Evolutionary conservation across 2,797 vertebrate genomes (phyloP).

Genomic region (Gymnothorax reevesii): DNA sequence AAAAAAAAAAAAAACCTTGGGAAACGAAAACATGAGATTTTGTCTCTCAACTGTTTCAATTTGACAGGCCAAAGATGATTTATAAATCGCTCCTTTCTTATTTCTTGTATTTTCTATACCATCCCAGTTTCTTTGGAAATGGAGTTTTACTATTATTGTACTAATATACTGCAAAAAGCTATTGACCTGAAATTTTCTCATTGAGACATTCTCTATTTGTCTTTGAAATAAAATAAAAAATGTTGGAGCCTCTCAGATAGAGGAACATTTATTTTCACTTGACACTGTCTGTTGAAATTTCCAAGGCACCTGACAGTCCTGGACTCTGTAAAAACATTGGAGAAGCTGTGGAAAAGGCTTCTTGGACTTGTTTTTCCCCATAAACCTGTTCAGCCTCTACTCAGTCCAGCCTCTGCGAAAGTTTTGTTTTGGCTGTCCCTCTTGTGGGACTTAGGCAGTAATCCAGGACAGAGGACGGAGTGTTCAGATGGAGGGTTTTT

Average conservation of each 20-base stretch:
- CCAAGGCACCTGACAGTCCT: background rate
- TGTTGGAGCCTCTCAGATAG: background rate
- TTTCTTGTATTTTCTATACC: no score
- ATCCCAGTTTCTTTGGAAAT: no score
- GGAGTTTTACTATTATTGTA: background rate
- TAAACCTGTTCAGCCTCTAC: background rate
- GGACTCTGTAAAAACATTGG: background rate
- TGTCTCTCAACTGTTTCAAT: no score
- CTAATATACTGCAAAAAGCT: background rate
- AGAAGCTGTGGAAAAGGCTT: background rate
- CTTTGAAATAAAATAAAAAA: background rate
- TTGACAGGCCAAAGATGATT: no score
- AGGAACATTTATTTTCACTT: background rate
- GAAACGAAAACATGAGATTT: no score
- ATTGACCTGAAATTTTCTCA: background rate
- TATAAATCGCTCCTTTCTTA: no score
- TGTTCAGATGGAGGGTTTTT: background rate
- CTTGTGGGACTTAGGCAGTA: background rate
- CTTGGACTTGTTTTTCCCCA: background rate
- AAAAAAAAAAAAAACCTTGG: no score
- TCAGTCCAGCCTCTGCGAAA: background rate
- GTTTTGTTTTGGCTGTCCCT: conserved; percentile 1
- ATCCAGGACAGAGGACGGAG: background rate
- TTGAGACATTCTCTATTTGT: background rate
- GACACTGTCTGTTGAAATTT: background rate